Percentiles rank a stretch among this genome's conserved stretches.
Evolutionary conservation across 2,113 vertebrate species (phyloP).

Genomic region (Noturus placidus): DNA sequence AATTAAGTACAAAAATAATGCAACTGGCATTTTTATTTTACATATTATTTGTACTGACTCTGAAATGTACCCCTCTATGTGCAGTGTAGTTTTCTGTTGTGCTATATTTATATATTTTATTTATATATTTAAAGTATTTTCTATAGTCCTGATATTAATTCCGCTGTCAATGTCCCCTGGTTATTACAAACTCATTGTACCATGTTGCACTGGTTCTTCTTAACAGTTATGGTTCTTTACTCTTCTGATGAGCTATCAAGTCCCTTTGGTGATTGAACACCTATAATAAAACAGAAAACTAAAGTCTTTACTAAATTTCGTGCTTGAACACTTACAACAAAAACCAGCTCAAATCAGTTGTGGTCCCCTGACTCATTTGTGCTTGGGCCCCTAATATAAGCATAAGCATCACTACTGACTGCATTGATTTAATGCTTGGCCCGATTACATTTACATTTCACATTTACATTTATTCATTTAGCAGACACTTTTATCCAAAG

Average conservation of each 20-base stretch:
- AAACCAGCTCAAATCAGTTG: neutral
- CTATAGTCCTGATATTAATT: neutral
- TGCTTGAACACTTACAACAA: neutral
- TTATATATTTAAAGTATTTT: too few species aligned
- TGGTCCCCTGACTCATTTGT: neutral
- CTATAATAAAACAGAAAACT: neutral
- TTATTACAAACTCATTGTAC: neutral
- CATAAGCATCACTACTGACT: neutral
- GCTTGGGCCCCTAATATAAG: neutral
- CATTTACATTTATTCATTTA: too few species aligned
- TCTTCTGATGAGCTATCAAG: neutral
- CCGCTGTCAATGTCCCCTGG: neutral
- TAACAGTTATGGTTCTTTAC: neutral
- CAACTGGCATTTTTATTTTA: neutral
- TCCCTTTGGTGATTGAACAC: neutral
- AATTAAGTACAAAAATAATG: neutral
- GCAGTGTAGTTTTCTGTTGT: neutral
- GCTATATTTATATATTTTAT: neutral
- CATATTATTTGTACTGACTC: neutral
- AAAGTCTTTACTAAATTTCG: neutral
- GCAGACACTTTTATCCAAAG: too few species aligned
- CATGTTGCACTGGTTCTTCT: neutral
- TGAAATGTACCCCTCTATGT: neutral
- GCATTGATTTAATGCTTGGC: neutral
- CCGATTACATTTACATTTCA: neutral